These are phyloP conservation scores for Suncus etruscus DNA, from an alignment of 2,113 vertebrate species.

Conservation along the genomic window DNA sequence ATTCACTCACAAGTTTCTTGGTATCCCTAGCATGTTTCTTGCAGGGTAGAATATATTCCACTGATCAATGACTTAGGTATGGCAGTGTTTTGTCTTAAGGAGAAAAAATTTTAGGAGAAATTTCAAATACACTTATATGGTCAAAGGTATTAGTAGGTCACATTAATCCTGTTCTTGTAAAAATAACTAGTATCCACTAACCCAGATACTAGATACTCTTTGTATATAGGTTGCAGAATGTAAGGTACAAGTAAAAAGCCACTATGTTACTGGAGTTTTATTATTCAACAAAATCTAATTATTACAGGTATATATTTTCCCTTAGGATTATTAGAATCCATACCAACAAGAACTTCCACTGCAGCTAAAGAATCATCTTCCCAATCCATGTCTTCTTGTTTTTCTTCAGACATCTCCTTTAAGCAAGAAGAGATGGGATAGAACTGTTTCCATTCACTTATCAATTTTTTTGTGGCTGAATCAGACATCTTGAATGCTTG, in stretches of 20 bases:
- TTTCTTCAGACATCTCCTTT: slow-evolving; percentile 94
- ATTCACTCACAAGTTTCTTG: slow-evolving; percentile 40
- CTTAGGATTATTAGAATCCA: slow-evolving; percentile 77
- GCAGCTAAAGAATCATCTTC: slow-evolving; percentile 98
- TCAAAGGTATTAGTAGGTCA: background rate
- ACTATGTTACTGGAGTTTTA: background rate
- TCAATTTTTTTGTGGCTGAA: slow-evolving; percentile 96
- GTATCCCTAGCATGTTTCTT: background rate
- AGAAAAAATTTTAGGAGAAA: slow-evolving; percentile 39
- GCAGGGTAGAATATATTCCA: slow-evolving; percentile 3
- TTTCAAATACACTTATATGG: slow-evolving; percentile 55
- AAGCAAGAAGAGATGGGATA: slow-evolving; percentile 95
- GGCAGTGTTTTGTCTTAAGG: slow-evolving; percentile 19
- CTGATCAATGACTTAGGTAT: slow-evolving; percentile 34
- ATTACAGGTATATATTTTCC: slow-evolving; percentile 11
- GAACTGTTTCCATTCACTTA: slow-evolving; percentile 99
- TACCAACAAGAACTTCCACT: slow-evolving; percentile 99
- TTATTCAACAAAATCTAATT: slow-evolving; percentile 62
- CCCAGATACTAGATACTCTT: slow-evolving; percentile 26
- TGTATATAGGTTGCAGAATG: slow-evolving; percentile 47
- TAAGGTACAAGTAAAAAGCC: slow-evolving; percentile 46
- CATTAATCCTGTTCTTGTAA: slow-evolving; percentile 43
- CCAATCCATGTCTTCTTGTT: slow-evolving; percentile 97
- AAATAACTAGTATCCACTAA: background rate
- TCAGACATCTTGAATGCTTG: slow-evolving; percentile 99